Conservation (phyloP, 2,888 invertebrate species). For the Cepaea hortensis region DNA sequence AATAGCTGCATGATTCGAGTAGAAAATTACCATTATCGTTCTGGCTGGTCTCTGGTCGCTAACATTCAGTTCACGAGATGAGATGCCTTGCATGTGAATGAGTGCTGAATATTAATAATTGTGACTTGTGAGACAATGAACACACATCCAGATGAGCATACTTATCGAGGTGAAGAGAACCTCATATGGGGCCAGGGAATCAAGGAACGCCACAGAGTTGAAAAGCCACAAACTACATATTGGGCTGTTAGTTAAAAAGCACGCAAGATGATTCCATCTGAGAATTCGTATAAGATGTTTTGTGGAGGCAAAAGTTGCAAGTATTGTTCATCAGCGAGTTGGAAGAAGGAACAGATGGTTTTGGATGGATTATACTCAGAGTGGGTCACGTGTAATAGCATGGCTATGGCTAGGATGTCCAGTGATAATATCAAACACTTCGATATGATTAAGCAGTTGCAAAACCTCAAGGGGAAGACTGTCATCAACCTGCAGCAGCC, state of each 20-base stretch:
- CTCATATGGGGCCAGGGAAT: constrained; percentile 57
- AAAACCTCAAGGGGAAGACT: constrained; percentile 85
- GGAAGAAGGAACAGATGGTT: constrained; percentile 81
- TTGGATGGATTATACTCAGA: constrained; percentile 89
- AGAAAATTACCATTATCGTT: too few relatives aligned
- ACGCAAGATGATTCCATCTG: constrained; percentile 80
- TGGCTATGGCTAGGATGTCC: constrained; percentile 92
- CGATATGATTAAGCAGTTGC: constrained; percentile 87
- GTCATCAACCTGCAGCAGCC: constrained; percentile 90
- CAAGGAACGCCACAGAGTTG: constrained; percentile 55
- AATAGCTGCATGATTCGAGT: too few relatives aligned
- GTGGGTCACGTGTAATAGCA: constrained; percentile 91
- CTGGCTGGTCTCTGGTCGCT: too few relatives aligned
- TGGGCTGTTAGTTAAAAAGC: constrained; percentile 73
- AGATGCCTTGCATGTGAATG: too few relatives aligned
- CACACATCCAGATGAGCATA: constrained; percentile 66
- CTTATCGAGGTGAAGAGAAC: constrained; percentile 63
- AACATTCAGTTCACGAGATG: too few relatives aligned
- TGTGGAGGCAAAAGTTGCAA: constrained; percentile 89
- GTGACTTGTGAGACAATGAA: constrained; percentile 61
- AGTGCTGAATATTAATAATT: too few relatives aligned
- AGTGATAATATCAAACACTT: constrained; percentile 84
- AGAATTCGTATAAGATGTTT: constrained; percentile 87
- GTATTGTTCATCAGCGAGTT: constrained; percentile 84
- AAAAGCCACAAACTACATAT: constrained; percentile 67